Conservation (phyloP, 2,113 vertebrate species). For the Vicugna pacos region DNA sequence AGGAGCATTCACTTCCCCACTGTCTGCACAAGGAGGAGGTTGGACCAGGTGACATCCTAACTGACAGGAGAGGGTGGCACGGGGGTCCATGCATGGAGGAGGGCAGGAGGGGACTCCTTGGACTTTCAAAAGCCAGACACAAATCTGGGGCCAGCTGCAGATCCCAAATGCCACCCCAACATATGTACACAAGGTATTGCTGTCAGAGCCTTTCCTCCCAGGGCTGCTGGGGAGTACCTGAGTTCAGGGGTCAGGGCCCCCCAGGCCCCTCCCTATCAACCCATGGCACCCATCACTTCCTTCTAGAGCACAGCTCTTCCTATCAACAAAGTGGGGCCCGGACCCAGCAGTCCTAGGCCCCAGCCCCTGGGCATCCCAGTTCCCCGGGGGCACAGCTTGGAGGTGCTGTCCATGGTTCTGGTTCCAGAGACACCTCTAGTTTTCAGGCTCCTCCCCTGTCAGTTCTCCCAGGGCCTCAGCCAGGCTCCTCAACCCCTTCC, state of each 20-base stretch:
- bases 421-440: not conserved
- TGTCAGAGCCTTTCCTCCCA: not conserved
- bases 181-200: not conserved
- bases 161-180: not conserved
- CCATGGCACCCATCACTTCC: not conserved
- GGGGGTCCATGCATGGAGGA: not conserved
- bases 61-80: not conserved
- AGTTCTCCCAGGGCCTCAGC: not conserved
- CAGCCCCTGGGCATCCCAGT: not conserved
- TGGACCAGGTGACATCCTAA: not conserved
- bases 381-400: rapidly evolving
- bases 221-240: not conserved
- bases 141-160: not conserved
- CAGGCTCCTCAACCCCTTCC: not conserved
- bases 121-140: not conserved
- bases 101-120: too few relatives aligned
- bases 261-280: not conserved
- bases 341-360: not conserved
- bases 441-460: not conserved
- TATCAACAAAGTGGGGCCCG: not conserved
- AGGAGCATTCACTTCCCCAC: not conserved
- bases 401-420: not conserved
- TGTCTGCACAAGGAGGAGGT: not conserved
- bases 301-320: not conserved
- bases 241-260: not conserved